Conservation (phyloP, 2,888 invertebrate genomes). For the Thereva unica region DNA sequence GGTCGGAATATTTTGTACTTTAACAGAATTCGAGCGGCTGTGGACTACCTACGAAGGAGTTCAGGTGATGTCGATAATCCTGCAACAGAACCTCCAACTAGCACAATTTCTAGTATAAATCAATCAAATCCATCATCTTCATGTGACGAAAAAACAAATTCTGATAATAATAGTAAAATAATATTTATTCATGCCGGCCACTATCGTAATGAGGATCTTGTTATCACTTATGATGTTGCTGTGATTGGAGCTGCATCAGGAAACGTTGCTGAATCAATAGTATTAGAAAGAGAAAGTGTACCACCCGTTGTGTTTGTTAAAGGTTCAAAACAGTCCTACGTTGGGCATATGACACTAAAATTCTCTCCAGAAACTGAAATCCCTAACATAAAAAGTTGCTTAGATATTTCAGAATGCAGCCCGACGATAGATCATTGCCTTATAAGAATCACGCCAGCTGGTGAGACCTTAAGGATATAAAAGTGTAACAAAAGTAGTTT, state of each 20-base stretch:
- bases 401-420: slow-evolving; percentile 95
- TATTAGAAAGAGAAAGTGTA: slow-evolving; percentile 89
- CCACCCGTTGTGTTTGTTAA: slow-evolving; percentile 96
- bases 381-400: slow-evolving; percentile 96
- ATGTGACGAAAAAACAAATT: slow-evolving; percentile 57
- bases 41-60: slow-evolving; percentile 81
- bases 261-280: slow-evolving; percentile 92
- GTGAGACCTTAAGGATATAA: slow-evolving; percentile 60
- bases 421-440: slow-evolving; percentile 98
- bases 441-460: slow-evolving; percentile 93
- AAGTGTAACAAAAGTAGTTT: neutral
- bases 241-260: slow-evolving; percentile 86
- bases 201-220: slow-evolving; percentile 90
- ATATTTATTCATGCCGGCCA: slow-evolving; percentile 93
- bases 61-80: slow-evolving; percentile 47
- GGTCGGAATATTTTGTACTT: slow-evolving; percentile 85
- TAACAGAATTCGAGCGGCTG: slow-evolving; percentile 85
- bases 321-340: slow-evolving; percentile 91
- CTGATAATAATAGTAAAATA: slow-evolving; percentile 67
- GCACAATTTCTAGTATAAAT: slow-evolving; percentile 30
- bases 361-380: slow-evolving; percentile 94
- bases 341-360: slow-evolving; percentile 92
- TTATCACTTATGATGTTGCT: slow-evolving; percentile 91
- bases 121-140: slow-evolving; percentile 51
- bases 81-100: slow-evolving; percentile 50